These are phyloP conservation scores for Glaucidium brasilianum DNA, from an alignment of 2,113 vertebrate species.

Conservation along the genomic window DNA sequence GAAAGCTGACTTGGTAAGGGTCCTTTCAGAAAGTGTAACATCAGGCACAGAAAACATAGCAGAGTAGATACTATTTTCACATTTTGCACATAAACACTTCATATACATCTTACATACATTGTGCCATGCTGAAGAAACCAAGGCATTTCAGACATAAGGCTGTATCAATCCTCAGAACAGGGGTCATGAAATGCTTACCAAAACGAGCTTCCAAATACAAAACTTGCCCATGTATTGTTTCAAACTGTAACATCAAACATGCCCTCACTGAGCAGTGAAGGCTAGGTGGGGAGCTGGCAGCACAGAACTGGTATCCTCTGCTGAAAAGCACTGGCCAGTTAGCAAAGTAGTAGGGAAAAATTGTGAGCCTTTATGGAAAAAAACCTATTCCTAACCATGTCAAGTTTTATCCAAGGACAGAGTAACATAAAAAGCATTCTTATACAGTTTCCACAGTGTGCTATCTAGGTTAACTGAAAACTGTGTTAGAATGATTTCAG, in stretches of 20 bases:
- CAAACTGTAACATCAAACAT: background rate
- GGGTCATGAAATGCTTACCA: background rate
- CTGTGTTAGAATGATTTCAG: background rate
- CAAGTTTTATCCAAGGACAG: background rate
- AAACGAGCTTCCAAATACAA: background rate
- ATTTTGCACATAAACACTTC: background rate
- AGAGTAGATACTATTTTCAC: background rate
- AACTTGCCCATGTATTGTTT: background rate
- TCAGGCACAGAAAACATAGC: fast-evolving
- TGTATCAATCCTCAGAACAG: background rate
- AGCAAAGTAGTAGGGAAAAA: background rate
- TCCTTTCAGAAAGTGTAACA: background rate
- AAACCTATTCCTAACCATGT: background rate
- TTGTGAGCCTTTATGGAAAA: background rate
- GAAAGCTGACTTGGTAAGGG: background rate
- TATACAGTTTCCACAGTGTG: background rate
- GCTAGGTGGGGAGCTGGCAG: background rate
- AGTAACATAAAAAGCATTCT: background rate
- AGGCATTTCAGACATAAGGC: background rate
- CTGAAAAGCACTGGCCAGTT: background rate
- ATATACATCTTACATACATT: background rate
- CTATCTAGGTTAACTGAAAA: background rate
- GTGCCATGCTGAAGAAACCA: background rate
- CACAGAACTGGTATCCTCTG: background rate
- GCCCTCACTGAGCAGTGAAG: background rate